Percentiles rank a stretch among this genome's conserved stretches.
Evolutionary conservation across 1,140 invertebrate genomes (phyloP).

Genomic region (Zaprionus kolodkinae): DNA sequence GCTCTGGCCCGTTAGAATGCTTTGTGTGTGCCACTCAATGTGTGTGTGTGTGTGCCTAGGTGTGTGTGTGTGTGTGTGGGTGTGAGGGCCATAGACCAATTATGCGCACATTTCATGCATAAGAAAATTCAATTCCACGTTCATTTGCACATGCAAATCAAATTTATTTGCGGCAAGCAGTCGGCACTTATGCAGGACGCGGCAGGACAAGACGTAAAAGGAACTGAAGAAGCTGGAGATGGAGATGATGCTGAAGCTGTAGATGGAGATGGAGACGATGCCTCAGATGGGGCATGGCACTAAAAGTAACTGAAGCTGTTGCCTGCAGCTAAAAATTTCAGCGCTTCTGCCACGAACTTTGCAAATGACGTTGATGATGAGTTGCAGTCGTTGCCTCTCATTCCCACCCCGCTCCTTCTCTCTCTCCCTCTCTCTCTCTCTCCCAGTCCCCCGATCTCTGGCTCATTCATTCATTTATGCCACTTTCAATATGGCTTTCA

Average conservation of each 20-base stretch:
- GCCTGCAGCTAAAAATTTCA: conserved; percentile 32
- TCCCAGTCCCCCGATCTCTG: too few relatives aligned
- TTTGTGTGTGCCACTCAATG: conserved; percentile 14
- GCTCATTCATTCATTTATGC: conserved; percentile 36
- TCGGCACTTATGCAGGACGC: conserved; percentile 58
- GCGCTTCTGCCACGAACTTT: conserved; percentile 38
- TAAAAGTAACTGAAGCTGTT: conserved; percentile 58
- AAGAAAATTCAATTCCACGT: conserved; percentile 83
- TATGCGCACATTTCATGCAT: conserved; percentile 82
- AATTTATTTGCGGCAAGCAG: conserved; percentile 78
- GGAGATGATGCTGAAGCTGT: conserved; percentile 6
- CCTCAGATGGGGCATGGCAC: conserved; percentile 13
- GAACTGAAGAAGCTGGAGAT: too few relatives aligned
- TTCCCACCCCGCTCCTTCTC: neutral
- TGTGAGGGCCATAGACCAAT: conserved; percentile 60
- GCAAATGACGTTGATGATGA: conserved; percentile 60
- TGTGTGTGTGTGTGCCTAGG: conserved; percentile 9
- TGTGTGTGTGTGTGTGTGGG: conserved; percentile 16
- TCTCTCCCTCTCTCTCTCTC: neutral
- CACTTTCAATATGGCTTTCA: conserved; percentile 59
- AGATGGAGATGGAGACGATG: neutral
- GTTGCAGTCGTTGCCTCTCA: conserved; percentile 26
- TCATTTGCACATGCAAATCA: conserved; percentile 83
- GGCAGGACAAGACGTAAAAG: conserved; percentile 28
- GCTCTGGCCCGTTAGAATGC: conserved; percentile 37